These are phyloP conservation scores for Mechanitis messenoides DNA, from an alignment of 2,888 invertebrate species.

Conservation along the genomic window DNA sequence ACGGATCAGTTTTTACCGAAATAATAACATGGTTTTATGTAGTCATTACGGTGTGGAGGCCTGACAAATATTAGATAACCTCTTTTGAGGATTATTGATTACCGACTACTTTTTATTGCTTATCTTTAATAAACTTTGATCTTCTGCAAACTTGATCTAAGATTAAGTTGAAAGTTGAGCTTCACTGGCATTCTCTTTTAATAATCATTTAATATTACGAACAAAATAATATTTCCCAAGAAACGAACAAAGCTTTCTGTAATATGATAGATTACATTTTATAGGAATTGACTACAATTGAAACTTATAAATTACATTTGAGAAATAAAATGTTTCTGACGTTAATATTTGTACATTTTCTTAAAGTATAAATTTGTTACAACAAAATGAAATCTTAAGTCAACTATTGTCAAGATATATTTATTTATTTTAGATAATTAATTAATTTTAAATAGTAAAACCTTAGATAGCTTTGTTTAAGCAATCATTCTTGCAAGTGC, in stretches of 20 bases:
- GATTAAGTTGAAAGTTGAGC: background rate
- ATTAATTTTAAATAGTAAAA: too few species aligned
- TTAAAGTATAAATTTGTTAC: too few species aligned
- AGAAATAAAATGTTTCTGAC: background rate
- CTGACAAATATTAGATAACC: slow-evolving; percentile 43
- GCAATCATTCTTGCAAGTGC: background rate
- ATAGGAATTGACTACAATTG: too few species aligned
- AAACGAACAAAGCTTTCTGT: too few species aligned
- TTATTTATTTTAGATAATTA: too few species aligned
- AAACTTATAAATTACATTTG: too few species aligned
- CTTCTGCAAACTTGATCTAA: background rate
- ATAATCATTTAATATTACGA: background rate
- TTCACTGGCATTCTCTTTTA: background rate
- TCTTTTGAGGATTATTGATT: slow-evolving; percentile 32
- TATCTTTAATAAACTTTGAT: background rate
- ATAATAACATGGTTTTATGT: slow-evolving; percentile 47
- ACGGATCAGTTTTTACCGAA: slow-evolving; percentile 49
- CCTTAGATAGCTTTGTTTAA: background rate
- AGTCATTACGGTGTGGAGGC: slow-evolving; percentile 44
- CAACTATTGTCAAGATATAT: too few species aligned
- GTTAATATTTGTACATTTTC: too few species aligned
- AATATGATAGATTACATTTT: too few species aligned
- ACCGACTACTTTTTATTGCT: slow-evolving; percentile 2
- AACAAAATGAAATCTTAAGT: too few species aligned
- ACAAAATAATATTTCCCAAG: too few species aligned